Base-by-base conservation (phyloP, 1,140 invertebrate species). In the Drosophila persimilis region DNA sequence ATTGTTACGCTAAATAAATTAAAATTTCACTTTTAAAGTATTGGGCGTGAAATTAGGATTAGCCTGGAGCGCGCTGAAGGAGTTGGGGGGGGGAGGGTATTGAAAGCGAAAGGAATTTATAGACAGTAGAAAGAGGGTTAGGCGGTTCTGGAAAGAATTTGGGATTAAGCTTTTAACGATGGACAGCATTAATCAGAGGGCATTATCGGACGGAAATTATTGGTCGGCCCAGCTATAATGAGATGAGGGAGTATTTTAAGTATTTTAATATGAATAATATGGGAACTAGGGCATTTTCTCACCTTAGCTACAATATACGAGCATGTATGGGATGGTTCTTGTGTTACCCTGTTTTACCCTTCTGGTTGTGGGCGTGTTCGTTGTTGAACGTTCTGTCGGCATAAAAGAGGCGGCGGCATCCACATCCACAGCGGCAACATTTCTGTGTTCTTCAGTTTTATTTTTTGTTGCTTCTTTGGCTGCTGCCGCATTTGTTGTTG, bases 1-100 rank as follows among this genome's bases (percentile, higher is more conserved):
- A 89, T 89, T 90, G 89, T 90, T 90, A 80, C 89, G 89, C 84
- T 75, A 83, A 89, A 90, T 90, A 90, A 90, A 90, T 90, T 90
- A 86, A 90, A 89, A 79, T 88, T 83, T 76, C 83, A 79, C 63
- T 77, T 89, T 90, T 86, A 71, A 89, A 89, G 84, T 86, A 90
- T 90, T 86, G 77, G 84, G 80, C 89, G 84, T 90, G 89, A 90
- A 90, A 90, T 90, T 90, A 72, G 83, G 89, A 84, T 90, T 86
- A 80, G 53, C 61, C 45, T 24, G 26, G 31, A 61, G 51, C 22
- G 31, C 17, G 9, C 11, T 13, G 4, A 39, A 5, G 35, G 11
- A 39, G 35, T 13, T 13, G 11, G 35, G 50, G 8, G 50, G 8
- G 35, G 11, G 35, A 13, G 35, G 11, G 11, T 11, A 13, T 39